Conservation (phyloP, 1,140 invertebrate genomes). For the Tetramorium simillimum region DNA sequence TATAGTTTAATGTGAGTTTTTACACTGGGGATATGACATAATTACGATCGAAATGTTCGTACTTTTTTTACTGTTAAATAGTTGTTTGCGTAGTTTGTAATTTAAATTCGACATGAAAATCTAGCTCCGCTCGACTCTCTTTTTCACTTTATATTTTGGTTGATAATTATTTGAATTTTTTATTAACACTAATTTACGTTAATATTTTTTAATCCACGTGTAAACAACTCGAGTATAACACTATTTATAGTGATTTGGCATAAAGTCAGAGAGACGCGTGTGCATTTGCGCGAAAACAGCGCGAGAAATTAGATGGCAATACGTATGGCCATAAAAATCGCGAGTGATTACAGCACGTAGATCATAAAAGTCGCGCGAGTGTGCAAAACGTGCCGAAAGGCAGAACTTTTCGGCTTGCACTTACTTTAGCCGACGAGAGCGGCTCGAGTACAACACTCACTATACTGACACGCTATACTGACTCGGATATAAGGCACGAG, state of each 20-base stretch:
- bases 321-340: too few species aligned
- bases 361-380: neutral
- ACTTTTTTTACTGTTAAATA: too few species aligned
- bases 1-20: too few species aligned
- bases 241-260: neutral
- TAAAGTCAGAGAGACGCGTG: neutral
- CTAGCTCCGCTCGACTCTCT: too few species aligned
- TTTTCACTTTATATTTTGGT: too few species aligned
- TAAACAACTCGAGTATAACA: neutral
- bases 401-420: constrained; percentile 2
- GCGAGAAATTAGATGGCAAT: neutral
- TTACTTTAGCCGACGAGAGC: constrained; percentile 5
- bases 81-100: too few species aligned
- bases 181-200: neutral
- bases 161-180: too few species aligned
- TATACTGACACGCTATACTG: constrained; percentile 53
- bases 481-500: constrained; percentile 67
- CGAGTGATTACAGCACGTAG: neutral
- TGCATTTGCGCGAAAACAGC: neutral
- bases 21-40: too few species aligned
- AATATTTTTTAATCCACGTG: neutral
- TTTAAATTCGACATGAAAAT: too few species aligned
- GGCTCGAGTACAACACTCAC: constrained; percentile 40
- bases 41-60: too few species aligned
- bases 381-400: neutral